Base-by-base conservation (phyloP, 1,140 invertebrate species). In the Drosophila kurseongensis region DNA sequence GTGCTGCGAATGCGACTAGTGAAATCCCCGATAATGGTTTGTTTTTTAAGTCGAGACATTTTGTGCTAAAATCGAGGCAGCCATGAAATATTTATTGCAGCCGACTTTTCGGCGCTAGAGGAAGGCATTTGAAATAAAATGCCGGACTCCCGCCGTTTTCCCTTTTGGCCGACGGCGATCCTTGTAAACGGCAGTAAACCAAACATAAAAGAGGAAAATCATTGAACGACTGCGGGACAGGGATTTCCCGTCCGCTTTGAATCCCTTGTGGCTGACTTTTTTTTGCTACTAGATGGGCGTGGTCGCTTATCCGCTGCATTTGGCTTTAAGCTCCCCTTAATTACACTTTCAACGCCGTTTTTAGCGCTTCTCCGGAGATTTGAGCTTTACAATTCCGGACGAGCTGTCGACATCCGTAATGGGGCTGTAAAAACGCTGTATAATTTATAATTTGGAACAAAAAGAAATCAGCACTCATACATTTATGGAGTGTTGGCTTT, bases 41-140 rank as follows among this genome's bases (percentile, higher is more conserved):
- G 27, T 16, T 57, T 71, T 47, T 48, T 14, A 74, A 74, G 63
- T 40, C 44, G 69, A 75, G 42, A 32, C 50, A 62, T 23, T 45
- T 60, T 16, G 16, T 41, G 48, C 48, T 12, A 18, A 41, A 16
- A 44, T 12, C n/a, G 23, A 6, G 47, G 27, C 41, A 40, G 3
- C 51, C 50, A 75, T 75, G 74, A 75, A 75, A 65, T 51, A 75
- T 75, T 75, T 75, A 75, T 75, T 75, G 72, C 71, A 51, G 51
- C 36, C 72, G 58, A 75, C 72, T 75, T 75, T 75, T 75, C 35
- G 72, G 50, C 58, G 51, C 58, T 71, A 13, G 16, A 27, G 65
- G 65, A 50, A n/a, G 65, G 66, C 40, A 69, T 62, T 62, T 18
- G 18, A 63, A 74, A 75, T 38, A 56, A 75, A 75, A 74, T 6